Conservation (phyloP, 2,113 vertebrate species). For the Nesogale talazaci region DNA sequence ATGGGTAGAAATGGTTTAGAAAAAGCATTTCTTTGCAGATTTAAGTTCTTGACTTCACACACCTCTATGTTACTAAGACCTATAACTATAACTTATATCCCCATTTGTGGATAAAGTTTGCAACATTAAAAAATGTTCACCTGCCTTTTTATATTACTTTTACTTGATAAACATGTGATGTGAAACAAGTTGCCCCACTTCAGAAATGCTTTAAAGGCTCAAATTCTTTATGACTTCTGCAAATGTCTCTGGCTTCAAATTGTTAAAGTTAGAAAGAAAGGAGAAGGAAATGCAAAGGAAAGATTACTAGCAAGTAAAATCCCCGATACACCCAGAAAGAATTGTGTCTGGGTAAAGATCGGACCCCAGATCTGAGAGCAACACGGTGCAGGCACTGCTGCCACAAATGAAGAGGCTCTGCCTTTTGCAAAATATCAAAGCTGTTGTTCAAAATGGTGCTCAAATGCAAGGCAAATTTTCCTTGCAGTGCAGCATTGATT, state of each 20-base stretch:
- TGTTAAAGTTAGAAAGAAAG: conserved; percentile 39
- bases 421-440: conserved; percentile 4
- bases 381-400: not conserved
- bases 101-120: conserved; percentile 5
- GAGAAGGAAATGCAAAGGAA: conserved; percentile 2
- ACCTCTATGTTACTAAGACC: not conserved
- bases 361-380: not conserved
- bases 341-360: conserved; percentile 18
- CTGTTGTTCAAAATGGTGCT: not conserved
- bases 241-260: not conserved
- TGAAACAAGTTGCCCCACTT: conserved; percentile 6
- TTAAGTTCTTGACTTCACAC: conserved; percentile 8
- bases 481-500: not conserved
- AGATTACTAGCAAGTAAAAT: not conserved
- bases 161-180: not conserved
- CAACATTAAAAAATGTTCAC: not conserved
- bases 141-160: not conserved
- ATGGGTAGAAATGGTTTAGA: conserved; percentile 5
- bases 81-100: not conserved
- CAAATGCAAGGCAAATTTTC: not conserved
- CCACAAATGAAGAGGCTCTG: not conserved
- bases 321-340: conserved; percentile 4
- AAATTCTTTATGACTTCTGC: conserved; percentile 9
- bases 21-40: not conserved
- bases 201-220: not conserved